A percentile compares a stretch with the other conserved stretches of the same genome.
Evolutionary conservation across 2,888 invertebrate species (phyloP).

Genomic region (Lamproptera curius): DNA sequence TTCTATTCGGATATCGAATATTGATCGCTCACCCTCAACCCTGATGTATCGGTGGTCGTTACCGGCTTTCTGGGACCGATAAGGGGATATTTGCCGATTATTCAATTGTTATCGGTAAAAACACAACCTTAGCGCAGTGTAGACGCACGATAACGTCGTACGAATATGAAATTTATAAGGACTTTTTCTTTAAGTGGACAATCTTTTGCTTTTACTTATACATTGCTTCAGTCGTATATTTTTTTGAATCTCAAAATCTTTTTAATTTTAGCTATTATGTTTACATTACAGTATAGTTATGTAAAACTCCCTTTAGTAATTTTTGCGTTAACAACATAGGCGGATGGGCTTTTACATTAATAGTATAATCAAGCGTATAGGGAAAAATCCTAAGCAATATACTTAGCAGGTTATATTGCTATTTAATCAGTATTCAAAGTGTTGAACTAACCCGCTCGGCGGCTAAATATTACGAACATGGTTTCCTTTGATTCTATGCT

Average conservation of each 20-base stretch:
- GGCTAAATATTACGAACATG: constrained; percentile 1
- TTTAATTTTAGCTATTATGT: no score
- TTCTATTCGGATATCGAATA: constrained; percentile 75
- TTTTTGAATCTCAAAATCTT: no score
- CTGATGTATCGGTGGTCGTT: constrained; percentile 67
- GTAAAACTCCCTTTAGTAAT: no score
- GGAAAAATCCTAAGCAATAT: no score
- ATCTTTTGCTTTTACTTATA: no score
- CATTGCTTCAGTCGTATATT: no score
- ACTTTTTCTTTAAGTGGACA: no score
- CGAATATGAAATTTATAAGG: no score
- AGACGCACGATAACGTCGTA: constrained; percentile 21
- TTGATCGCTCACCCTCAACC: constrained; percentile 74
- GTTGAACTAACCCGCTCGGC: constrained; percentile 4
- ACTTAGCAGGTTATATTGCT: neutral
- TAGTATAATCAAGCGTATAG: no score
- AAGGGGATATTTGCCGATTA: constrained; percentile 61
- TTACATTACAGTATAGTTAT: no score
- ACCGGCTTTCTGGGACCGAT: constrained; percentile 53
- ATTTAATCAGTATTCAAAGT: neutral
- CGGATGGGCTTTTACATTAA: no score
- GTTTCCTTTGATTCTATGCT: constrained; percentile 15
- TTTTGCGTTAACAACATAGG: no score
- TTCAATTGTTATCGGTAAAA: constrained; percentile 51
- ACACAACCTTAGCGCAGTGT: constrained; percentile 22